Percentiles rank a stretch among this genome's conserved stretches.
These are phyloP conservation scores for Gorsachius goisagi DNA, from an alignment of 2,113 vertebrate species.

Conservation along the genomic window DNA sequence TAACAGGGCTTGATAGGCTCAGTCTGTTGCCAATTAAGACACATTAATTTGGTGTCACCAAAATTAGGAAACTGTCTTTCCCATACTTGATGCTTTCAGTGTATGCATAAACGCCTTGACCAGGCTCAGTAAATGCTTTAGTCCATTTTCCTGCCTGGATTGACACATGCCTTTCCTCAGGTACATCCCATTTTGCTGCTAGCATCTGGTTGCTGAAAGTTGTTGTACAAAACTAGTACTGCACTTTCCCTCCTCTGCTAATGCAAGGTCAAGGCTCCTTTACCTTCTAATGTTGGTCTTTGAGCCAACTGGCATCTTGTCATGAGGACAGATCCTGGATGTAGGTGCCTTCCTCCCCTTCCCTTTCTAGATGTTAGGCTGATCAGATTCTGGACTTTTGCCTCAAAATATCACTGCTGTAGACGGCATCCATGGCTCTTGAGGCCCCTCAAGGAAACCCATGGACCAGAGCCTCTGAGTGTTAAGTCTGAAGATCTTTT, in stretches of 20 bases:
- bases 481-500: not conserved
- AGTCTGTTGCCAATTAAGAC: slow-evolving; percentile 1
- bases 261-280: slow-evolving; percentile 23
- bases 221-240: not conserved
- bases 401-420: slow-evolving; percentile 25
- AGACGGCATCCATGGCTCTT: not conserved
- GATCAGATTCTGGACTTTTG: slow-evolving; percentile 26
- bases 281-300: not conserved
- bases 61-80: not conserved
- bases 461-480: not conserved
- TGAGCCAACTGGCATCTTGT: not conserved
- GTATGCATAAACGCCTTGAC: not conserved
- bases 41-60: not conserved
- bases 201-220: not conserved
- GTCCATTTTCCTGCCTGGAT: not conserved
- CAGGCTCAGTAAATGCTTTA: not conserved
- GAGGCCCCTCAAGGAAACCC: not conserved
- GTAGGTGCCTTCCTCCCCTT: slow-evolving; percentile 43
- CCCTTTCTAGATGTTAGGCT: slow-evolving; percentile 17
- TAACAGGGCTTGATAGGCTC: not conserved
- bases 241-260: not conserved
- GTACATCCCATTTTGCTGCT: slow-evolving; percentile 22
- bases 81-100: not conserved
- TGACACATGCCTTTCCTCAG: slow-evolving; percentile 20
- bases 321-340: not conserved